Base-by-base conservation (phyloP, 2,113 vertebrate species). In the Hippocampus abdominalis region DNA sequence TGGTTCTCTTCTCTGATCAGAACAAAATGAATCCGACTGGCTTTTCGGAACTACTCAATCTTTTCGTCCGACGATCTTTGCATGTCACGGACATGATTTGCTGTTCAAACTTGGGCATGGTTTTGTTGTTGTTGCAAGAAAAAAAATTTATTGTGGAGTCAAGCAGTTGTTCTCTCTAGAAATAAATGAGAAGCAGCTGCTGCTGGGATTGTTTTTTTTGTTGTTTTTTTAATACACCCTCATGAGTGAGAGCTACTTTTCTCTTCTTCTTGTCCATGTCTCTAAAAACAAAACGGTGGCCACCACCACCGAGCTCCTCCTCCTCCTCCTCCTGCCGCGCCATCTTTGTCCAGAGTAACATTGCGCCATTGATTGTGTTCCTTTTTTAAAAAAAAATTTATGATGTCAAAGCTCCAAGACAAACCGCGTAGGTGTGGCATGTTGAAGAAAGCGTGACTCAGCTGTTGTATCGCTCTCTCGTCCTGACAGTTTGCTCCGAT, bases 401-500 rank as follows among this genome's bases (percentile, higher is more conserved):
- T n/a, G n/a, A 29, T 12, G n/a, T 56, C 23, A 25, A 63, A 23
- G 36, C 27, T 10, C 12, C 20, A n/a, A 13, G 21, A 8, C 6
- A 23, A 64, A 42, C 21, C 5, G 32, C 32, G 32, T 36, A 36
- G 32, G 53, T n/a, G 21, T 23, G 3, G 3, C n/a, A 18, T 16
- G 18, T 3, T 4, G 2, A 6, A 32, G 15, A 59, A 29, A 59
- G 15, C 25, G 1, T 53, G 48, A 53, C 48, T 53, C 21, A 1
- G 10, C 2, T 6, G 69, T 29, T 1, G 7, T 54, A 3, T 76
- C 5, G 12, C 54, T 68, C 27, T 68, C 27, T 54, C 25, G 44
- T 2, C 60, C 18, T 65, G 36, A 71, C 79, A 78, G 82, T 46
- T 32, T 51, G 72, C 70, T 70, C 65, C 64, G 61, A 66, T 64